Evolutionary conservation across 2,888 invertebrate genomes (phyloP), one percentile per base, ranked within the genome.

Genomic region (Cantharis rufa): DNA sequence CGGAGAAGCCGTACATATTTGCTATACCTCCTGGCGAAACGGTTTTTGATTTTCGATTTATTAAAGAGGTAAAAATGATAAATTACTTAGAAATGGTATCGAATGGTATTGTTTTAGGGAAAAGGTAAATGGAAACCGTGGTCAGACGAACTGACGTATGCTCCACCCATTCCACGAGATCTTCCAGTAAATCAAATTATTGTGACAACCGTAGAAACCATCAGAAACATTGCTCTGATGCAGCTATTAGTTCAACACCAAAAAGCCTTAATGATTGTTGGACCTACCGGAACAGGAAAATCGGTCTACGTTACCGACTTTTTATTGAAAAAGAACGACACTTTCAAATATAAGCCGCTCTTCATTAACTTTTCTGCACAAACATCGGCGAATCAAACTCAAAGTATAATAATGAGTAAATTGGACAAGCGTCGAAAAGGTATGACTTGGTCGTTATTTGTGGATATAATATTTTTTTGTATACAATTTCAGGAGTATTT

Each of bases 231-330:
- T 13, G 93, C 94, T 0, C 88, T 98, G 0, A 93, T 98, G 89
- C 92, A 92, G 80, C 89, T 96, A 32, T 88, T 98, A 64, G 92
- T 97, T 0, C 92, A 92, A 16, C 95, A 97, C 85, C 91, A 93
- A 13, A 98, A 97, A 84, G 92, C 95, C 0, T 90, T 95, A 66
- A 92, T 98, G 90, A 92, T 97, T 87, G 95, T 97, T 0, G 98
- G 98, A 0, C 97, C 98, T 0, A 98, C 98, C 0, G 97, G 98
- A 48, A 98, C 98, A 0, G 98, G 98, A 75, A 98, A 98, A 88
- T 96, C 97, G 5, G 94, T 95, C 69, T 97, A 98, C 82, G 93
- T 94, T 15, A 94, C 94, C 84, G 95, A 96, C 84, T 95, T 93
- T 85, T 88, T 98, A 75, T 89, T 97, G 68, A 95, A 94, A 85